A percentile compares a stretch with the other conserved stretches of the same genome.
Evolutionary conservation across 2,113 vertebrate species (phyloP).

Genomic region (Oreochromis niloticus): DNA sequence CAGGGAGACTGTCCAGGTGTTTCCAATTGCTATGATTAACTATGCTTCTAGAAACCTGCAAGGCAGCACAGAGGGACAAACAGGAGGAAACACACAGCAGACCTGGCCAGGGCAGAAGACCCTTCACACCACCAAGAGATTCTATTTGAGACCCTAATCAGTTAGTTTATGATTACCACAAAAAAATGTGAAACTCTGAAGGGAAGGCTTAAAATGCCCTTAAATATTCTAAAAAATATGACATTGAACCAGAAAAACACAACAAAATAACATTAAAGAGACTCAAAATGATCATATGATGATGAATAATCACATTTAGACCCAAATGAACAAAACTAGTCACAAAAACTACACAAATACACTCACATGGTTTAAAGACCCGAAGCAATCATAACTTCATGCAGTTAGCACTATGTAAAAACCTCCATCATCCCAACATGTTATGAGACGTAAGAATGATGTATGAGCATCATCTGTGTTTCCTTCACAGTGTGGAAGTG

Average conservation of each 20-base stretch:
- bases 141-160: background rate
- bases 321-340: background rate
- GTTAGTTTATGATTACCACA: background rate
- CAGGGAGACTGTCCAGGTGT: background rate
- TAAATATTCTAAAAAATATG: background rate
- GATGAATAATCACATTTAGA: background rate
- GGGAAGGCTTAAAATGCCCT: background rate
- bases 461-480: background rate
- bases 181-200: background rate
- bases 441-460: background rate
- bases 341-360: background rate
- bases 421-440: background rate
- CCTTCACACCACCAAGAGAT: background rate
- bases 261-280: background rate
- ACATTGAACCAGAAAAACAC: background rate
- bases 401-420: background rate
- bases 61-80: background rate
- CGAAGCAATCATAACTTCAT: background rate
- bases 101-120: accelerated
- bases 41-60: background rate
- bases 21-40: background rate
- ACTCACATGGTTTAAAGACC: background rate
- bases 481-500: background rate
- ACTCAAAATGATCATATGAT: background rate
- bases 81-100: accelerated